phyloP scores from a whole-genome alignment of 2,113 vertebrate genomes.

The Melanostigma gelatinosum region DNA sequence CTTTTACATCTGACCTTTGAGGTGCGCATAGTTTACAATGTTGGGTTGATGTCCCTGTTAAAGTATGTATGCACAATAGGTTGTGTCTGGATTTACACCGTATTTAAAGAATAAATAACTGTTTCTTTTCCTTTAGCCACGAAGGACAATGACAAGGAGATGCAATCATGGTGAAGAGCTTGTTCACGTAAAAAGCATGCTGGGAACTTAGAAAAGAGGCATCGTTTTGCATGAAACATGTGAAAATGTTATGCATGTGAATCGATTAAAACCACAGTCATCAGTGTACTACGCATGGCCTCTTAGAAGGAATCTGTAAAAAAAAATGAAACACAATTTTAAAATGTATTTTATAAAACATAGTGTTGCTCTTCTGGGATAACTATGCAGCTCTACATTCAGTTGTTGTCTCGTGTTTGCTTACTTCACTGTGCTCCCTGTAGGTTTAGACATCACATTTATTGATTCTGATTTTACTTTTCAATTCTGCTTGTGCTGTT shows the following conservation, averaged over 20 bases:
- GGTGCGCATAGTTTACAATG: neutral
- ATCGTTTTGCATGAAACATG: slow-evolving; percentile 56
- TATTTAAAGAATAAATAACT: slow-evolving; percentile 51
- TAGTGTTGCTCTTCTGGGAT: neutral
- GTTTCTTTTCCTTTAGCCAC: slow-evolving; percentile 62
- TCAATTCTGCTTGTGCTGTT: neutral
- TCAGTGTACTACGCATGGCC: slow-evolving; percentile 33
- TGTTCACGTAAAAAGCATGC: slow-evolving; percentile 66
- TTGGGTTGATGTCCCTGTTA: neutral
- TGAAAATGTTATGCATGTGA: slow-evolving; percentile 50
- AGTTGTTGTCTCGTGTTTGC: neutral
- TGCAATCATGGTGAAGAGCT: slow-evolving; percentile 69
- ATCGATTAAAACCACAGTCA: slow-evolving; percentile 15
- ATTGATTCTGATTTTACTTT: neutral
- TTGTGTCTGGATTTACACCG: slow-evolving; percentile 17
- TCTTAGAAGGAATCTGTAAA: neutral
- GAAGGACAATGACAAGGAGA: slow-evolving; percentile 61
- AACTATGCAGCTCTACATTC: neutral
- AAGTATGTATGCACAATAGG: neutral
- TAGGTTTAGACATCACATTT: neutral
- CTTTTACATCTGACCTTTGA: neutral
- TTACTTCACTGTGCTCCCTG: neutral
- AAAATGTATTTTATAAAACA: neutral
- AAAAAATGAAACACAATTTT: neutral
- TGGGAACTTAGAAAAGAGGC: slow-evolving; percentile 23